Base-by-base conservation (phyloP, 2,113 vertebrate genomes). In the Lonchura striata region DNA sequence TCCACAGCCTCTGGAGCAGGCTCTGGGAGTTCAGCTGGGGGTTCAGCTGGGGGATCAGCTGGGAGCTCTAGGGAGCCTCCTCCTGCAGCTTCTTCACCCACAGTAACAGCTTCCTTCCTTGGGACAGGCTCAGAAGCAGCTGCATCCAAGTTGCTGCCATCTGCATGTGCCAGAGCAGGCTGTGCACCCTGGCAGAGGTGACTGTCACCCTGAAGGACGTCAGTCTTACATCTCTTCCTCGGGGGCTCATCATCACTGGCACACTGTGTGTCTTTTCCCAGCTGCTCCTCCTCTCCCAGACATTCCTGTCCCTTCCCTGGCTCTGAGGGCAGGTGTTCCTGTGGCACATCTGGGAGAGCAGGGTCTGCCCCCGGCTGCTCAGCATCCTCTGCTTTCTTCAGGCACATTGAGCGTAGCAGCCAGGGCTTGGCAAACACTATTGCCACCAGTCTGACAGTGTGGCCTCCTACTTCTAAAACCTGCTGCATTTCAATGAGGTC, bases 391-490 rank as follows among this genome's bases (percentile, higher is more conserved):
- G 86, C 56, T 61, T n/a, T 93, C 71, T 68, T 96, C 30, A 94
- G 88, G 37, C 77, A 88, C 13, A 98, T 91, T 0, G 98, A 98
- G 68, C 97, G 97, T 7, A 99, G 79, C 17, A 99, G 97, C 98
- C 98, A 99, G 2, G 98, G 98, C 52, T 60, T 83, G 31, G 98
- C 97, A 24, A 94, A 97, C 12, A 95, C 86, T 33, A 96, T 24
- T 30, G 98, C 94, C 86, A 98, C 98, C 90, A 99, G 89, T 11
- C 98, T 98, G 4, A 94, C 22, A 2, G 91, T 83, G 63, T 95
- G 95, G 59, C 97, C 98, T 6, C 98, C 98, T 1, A 98, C 98
- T 96, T 98, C 98, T 74, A 99, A 86, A 60, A 99, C 93, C 88
- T 98, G 98, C 68, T 97, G 96, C 85, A 92, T 89, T 19, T 97